These are phyloP conservation scores for Platycercus adscitus DNA, from an alignment of 2,113 vertebrate genomes.

Conservation along the genomic window DNA sequence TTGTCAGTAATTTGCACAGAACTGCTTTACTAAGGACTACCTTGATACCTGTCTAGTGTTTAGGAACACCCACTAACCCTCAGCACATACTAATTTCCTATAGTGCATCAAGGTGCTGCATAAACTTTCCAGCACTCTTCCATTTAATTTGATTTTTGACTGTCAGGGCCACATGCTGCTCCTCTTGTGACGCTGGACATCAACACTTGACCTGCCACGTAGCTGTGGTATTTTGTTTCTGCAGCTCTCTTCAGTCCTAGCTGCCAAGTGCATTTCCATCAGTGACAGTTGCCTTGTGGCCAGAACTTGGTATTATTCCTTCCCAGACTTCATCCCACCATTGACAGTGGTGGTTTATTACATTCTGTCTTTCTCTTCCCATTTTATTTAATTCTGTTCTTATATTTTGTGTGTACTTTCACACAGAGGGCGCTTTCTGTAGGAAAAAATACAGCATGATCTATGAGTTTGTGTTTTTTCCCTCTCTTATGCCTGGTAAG, in stretches of 20 bases:
- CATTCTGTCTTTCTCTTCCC: not conserved
- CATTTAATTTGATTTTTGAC: slow-evolving; percentile 14
- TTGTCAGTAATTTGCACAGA: not conserved
- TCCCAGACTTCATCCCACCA: not conserved
- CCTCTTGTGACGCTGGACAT: not conserved
- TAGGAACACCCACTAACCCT: not conserved
- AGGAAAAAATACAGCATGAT: not conserved
- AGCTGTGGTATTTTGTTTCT: not conserved
- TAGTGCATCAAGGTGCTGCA: not conserved
- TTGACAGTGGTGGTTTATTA: not conserved
- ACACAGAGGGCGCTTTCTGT: not conserved
- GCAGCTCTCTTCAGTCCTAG: not conserved
- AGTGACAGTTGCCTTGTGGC: not conserved
- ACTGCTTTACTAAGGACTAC: not conserved
- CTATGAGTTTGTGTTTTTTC: not conserved
- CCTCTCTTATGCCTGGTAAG: not conserved
- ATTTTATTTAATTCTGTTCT: not conserved
- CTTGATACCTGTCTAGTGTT: not conserved
- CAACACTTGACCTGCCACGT: not conserved
- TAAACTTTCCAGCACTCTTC: not conserved
- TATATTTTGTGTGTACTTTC: not conserved
- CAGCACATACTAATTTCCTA: not conserved
- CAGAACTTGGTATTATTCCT: not conserved
- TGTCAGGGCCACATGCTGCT: slow-evolving; percentile 23
- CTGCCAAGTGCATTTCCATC: not conserved